Conservation (phyloP, 2,797 vertebrate species). For the Nannoperca australis region DNA sequence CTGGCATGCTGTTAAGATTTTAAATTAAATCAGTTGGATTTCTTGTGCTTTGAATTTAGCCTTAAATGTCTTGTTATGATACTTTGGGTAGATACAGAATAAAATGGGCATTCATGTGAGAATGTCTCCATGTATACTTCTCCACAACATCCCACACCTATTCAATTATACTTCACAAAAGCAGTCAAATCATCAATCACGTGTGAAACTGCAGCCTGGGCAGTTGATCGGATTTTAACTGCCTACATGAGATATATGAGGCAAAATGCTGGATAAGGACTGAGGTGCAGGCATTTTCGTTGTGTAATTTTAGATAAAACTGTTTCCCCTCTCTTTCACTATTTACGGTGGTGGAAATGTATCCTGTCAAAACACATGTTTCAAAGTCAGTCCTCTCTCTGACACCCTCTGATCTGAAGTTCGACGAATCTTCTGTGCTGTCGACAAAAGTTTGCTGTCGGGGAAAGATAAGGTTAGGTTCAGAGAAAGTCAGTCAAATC, state of each 20-base stretch:
- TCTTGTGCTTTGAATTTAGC: conserved; percentile 57
- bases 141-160: conserved; percentile 38
- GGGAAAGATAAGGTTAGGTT: conserved; percentile 76
- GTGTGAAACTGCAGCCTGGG: conserved; percentile 28
- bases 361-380: conserved; percentile 77
- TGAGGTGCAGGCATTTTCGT: conserved; percentile 36
- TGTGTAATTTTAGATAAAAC: conserved; percentile 68
- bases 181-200: conserved; percentile 38
- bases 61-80: conserved; percentile 57
- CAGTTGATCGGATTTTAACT: conserved; percentile 14
- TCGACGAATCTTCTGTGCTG: conserved; percentile 69
- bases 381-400: conserved; percentile 75
- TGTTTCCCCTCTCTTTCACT: conserved; percentile 40
- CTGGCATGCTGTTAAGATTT: conserved; percentile 67
- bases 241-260: conserved; percentile 27
- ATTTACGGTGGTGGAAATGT: conserved; percentile 64
- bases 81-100: conserved; percentile 44
- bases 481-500: conserved; percentile 65
- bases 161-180: conserved; percentile 59
- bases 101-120: conserved; percentile 36
- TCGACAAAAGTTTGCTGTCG: conserved; percentile 78
- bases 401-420: conserved; percentile 79
- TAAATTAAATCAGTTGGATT: conserved; percentile 71
- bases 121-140: conserved; percentile 35
- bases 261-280: conserved; percentile 42